Evolutionary conservation across 2,797 vertebrate genomes (phyloP), one percentile per base, ranked within the genome.

Genomic region (Hoplostethus atlanticus): DNA sequence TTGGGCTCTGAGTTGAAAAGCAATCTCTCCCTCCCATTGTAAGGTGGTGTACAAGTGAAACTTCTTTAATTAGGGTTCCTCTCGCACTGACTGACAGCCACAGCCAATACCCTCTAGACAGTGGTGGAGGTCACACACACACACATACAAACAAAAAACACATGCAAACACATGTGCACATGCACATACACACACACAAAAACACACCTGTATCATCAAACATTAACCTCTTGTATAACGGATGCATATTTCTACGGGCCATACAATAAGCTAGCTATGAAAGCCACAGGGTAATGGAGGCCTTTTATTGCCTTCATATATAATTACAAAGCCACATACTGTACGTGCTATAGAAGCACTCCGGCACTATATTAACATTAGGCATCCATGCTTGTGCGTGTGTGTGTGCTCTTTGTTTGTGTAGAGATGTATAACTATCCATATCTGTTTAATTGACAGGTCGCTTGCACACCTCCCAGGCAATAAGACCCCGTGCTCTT

Each of bases 1-100:
- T 88, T 80, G 85, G 84, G 76, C 77, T 77, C 74, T 5, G 87
- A 88, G 80, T 77, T 90, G 88, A 94, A 94, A 93, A 88, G 87
- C 91, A 94, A 93, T 94, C 90, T 90, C 90, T 84, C 25, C 55
- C 80, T 70, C 68, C 89, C 84, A 93, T 93, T 95, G 91, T 93
- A 76, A 85, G 73, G 84, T 85, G 71, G 90, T 87, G 87, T 87
- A 81, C 85, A 86, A 90, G 77, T 91, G 88, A 81, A 92, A 92
- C 89, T 90, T 86, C 84, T 93, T 93, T 94, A 95, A 95, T 94
- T 94, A 93, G 89, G 80, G 88, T 72, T 86, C 85, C 87, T 81
- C 81, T 82, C 46, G 60, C 71, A 65, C 76, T 85, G 90, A 93
- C 82, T 91, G 93, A 93, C 92, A 90, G 88, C 90, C 83, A 73